Evolutionary conservation across 1,140 invertebrate species (phyloP).

Genomic region (Drosophila saltans): DNA sequence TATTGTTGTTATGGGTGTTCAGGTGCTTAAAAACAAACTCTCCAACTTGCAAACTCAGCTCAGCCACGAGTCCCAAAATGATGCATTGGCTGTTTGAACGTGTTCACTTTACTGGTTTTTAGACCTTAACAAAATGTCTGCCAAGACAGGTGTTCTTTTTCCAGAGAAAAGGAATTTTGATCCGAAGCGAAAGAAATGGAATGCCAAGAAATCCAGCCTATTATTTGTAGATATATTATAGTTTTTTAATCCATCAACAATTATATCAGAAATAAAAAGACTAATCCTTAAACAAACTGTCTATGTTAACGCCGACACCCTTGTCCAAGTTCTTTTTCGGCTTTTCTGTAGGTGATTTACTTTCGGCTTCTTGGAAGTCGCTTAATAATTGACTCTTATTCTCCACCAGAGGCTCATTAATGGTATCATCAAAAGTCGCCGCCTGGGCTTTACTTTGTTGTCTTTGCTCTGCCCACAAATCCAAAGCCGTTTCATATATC

Average conservation of each 20-base stretch:
- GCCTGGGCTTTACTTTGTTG: constrained; percentile 23
- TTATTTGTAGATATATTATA: constrained; percentile 44
- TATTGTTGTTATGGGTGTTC: constrained; percentile 97
- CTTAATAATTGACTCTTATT: constrained; percentile 46
- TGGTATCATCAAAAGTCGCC: constrained; percentile 23
- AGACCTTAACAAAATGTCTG: too few species aligned
- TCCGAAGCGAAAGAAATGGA: too few species aligned
- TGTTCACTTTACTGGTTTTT: constrained; percentile 12
- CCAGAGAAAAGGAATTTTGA: not conserved
- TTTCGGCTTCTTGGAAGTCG: constrained; percentile 57
- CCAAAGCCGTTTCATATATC: constrained; percentile 83
- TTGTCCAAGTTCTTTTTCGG: constrained; percentile 43
- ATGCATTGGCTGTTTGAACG: constrained; percentile 89
- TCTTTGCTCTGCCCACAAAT: constrained; percentile 80
- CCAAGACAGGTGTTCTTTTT: not conserved
- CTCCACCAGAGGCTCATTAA: constrained; percentile 14
- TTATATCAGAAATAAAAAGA: constrained; percentile 18
- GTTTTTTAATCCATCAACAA: constrained; percentile 26
- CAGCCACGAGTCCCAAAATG: constrained; percentile 93
- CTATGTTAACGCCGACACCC: constrained; percentile 59
- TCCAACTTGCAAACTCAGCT: constrained; percentile 97
- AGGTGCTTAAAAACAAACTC: constrained; percentile 97
- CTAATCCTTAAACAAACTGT: constrained; percentile 72
- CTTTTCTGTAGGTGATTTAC: constrained; percentile 22
- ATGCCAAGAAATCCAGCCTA: not conserved